These are phyloP conservation scores for Zapornia atra DNA, from an alignment of 2,113 vertebrate genomes.

Conservation along the genomic window DNA sequence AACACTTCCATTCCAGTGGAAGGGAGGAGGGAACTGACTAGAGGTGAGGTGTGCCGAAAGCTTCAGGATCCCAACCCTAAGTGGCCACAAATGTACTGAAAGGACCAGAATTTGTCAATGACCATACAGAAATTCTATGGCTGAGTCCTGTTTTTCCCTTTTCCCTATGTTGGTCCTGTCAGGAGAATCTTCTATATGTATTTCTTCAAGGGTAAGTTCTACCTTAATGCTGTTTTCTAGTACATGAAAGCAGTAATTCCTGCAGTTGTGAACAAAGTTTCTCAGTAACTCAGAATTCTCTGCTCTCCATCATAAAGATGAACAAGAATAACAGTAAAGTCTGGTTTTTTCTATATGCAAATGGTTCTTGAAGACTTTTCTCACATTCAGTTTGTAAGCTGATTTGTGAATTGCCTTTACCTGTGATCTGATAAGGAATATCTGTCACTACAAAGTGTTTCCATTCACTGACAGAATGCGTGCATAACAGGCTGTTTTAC, in stretches of 20 bases:
- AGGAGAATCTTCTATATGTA: background rate
- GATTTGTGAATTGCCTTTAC: background rate
- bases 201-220: background rate
- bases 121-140: background rate
- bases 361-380: background rate
- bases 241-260: background rate
- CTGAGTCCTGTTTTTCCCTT: background rate
- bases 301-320: background rate
- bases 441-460: background rate
- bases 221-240: background rate
- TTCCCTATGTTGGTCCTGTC: background rate
- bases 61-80: background rate
- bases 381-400: accelerated
- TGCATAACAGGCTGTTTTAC: background rate
- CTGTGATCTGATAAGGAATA: background rate
- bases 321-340: background rate
- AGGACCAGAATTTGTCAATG: background rate
- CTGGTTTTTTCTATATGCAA: background rate
- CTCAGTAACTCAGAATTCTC: background rate
- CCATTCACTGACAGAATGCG: background rate
- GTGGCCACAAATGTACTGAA: background rate
- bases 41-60: background rate
- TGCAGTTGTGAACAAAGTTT: background rate
- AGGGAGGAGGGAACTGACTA: background rate
- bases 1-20: background rate